phyloP scores from a whole-genome alignment of 1,140 invertebrate genomes.

The Bathynomus jamesi region DNA sequence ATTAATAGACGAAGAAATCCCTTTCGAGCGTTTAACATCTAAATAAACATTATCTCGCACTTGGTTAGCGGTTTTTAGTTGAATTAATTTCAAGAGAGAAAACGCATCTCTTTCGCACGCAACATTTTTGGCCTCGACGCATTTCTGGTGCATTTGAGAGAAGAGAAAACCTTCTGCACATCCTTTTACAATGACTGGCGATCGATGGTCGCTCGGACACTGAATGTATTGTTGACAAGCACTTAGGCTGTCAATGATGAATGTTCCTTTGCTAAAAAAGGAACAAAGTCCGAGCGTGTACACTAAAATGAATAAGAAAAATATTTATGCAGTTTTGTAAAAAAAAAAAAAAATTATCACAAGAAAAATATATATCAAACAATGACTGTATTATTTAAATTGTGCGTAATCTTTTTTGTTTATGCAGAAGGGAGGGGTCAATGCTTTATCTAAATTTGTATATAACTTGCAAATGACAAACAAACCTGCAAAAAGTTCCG shows the following conservation, averaged over 20 bases:
- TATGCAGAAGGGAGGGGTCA: no score
- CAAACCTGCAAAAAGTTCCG: neutral
- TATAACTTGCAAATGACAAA: neutral
- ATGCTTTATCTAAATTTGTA: neutral
- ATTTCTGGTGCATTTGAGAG: neutral
- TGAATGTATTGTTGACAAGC: neutral
- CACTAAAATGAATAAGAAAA: neutral
- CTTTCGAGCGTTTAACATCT: neutral
- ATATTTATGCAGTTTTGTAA: no score
- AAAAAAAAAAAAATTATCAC: no score
- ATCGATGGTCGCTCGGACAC: neutral
- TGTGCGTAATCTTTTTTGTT: no score
- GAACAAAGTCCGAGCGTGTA: neutral
- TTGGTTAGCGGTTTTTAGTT: neutral
- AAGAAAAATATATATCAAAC: no score
- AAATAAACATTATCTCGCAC: neutral
- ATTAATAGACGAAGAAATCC: neutral
- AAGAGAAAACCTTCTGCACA: neutral
- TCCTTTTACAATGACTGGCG: neutral
- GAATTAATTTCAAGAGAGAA: neutral
- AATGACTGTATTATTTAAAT: no score
- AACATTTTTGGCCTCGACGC: neutral
- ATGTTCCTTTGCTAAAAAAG: neutral
- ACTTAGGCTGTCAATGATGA: neutral
- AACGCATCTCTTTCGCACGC: neutral